A percentile compares a stretch with the other conserved stretches of the same genome.
These are phyloP conservation scores for Caenorhabditis japonica DNA, from an alignment of 2,888 invertebrate species.

Conservation along the genomic window DNA sequence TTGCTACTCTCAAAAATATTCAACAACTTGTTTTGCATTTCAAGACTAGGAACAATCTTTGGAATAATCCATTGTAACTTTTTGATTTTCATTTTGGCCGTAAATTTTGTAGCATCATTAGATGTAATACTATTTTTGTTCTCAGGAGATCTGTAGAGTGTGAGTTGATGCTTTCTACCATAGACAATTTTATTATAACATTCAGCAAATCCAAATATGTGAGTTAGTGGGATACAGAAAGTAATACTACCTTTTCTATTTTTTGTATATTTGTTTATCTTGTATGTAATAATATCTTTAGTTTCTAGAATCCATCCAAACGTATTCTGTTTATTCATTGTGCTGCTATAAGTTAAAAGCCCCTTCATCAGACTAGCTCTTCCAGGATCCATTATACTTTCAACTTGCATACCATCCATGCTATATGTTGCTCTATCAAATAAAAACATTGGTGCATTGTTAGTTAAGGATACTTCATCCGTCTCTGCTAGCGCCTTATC, in stretches of 20 bases:
- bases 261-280: too few species aligned
- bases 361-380: slow-evolving; percentile 64
- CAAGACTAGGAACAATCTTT: slow-evolving; percentile 63
- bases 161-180: slow-evolving; percentile 42
- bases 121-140: slow-evolving; percentile 59
- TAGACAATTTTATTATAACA: too few species aligned
- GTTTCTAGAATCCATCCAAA: too few species aligned
- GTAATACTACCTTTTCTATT: too few species aligned
- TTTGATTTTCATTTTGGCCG: slow-evolving; percentile 58
- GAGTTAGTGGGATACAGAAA: slow-evolving; percentile 54
- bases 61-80: slow-evolving; percentile 68
- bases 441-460: slow-evolving; percentile 62
- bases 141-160: slow-evolving; percentile 64
- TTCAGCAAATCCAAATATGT: too few species aligned
- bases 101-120: slow-evolving; percentile 56
- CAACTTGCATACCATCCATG: slow-evolving; percentile 53
- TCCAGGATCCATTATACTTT: slow-evolving; percentile 58
- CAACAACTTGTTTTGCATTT: slow-evolving; percentile 65
- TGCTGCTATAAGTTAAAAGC: slow-evolving; percentile 42
- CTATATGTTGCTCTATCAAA: slow-evolving; percentile 62
- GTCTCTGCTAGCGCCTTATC: too few species aligned
- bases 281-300: too few species aligned
- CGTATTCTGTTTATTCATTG: too few species aligned
- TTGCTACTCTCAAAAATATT: slow-evolving; percentile 61
- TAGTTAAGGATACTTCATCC: too few species aligned